A percentile compares a stretch with the other conserved stretches of the same genome.
Evolutionary conservation across 2,113 vertebrate species (phyloP).

Genomic region (Tupaia tana): DNA sequence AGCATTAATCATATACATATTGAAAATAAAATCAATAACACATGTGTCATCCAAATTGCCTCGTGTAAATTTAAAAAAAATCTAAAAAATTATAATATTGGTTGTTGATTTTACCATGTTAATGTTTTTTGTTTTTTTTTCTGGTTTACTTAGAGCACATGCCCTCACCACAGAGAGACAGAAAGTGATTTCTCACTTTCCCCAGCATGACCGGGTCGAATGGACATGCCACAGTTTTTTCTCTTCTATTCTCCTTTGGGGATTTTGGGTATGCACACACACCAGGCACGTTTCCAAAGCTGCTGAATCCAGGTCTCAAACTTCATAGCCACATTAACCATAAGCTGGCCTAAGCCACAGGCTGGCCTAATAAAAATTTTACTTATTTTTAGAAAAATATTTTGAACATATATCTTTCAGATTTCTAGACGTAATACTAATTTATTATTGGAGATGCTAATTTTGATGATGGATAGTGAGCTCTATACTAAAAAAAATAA

Average conservation of each 20-base stretch:
- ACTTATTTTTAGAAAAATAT: constrained; percentile 2
- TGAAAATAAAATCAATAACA: not conserved
- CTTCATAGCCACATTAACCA: no score
- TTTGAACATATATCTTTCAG: not conserved
- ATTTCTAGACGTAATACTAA: not conserved
- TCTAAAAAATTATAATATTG: not conserved
- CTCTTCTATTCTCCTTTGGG: no score
- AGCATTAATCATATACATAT: not conserved
- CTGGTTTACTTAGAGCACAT: no score
- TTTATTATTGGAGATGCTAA: not conserved
- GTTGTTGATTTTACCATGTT: not conserved
- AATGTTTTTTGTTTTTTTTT: not conserved
- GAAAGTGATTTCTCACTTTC: no score
- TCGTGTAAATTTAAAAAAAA: not conserved
- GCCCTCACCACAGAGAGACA: no score
- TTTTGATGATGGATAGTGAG: not conserved
- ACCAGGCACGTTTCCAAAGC: no score
- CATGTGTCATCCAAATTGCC: not conserved
- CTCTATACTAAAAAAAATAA: not conserved
- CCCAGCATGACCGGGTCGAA: no score
- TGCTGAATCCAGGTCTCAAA: no score
- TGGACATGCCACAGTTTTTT: no score
- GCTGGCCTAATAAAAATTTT: not conserved
- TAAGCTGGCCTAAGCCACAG: no score
- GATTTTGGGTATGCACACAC: no score